Evolutionary conservation across 2,113 vertebrate genomes (phyloP).

Genomic region (Regulus satrapa): DNA sequence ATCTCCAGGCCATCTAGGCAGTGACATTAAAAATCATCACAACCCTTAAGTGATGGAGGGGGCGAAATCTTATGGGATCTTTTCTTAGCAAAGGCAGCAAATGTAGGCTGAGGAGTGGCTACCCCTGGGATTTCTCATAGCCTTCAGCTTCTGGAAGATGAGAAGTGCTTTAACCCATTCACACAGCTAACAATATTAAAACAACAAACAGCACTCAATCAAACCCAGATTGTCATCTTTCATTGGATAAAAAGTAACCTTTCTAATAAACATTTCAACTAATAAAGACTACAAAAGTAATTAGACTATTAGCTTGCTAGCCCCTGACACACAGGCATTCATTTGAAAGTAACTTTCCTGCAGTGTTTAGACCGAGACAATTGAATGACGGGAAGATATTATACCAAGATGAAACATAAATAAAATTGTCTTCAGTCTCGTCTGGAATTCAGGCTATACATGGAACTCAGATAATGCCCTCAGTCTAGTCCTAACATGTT

Average conservation of each 20-base stretch:
- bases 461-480: slow-evolving; percentile 46
- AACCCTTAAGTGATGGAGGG: slow-evolving; percentile 56
- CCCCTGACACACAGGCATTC: slow-evolving; percentile 14
- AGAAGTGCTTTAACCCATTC: slow-evolving; percentile 45
- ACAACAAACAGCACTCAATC: slow-evolving; percentile 61
- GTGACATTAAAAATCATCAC: slow-evolving; percentile 74
- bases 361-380: neutral
- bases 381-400: slow-evolving; percentile 16
- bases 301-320: neutral
- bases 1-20: slow-evolving; percentile 70
- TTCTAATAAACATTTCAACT: slow-evolving; percentile 39
- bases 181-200: slow-evolving; percentile 68
- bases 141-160: slow-evolving; percentile 21
- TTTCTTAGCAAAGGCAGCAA: slow-evolving; percentile 54
- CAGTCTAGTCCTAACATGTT: slow-evolving; percentile 43
- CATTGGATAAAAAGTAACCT: slow-evolving; percentile 51
- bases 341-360: slow-evolving; percentile 36
- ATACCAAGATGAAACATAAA: slow-evolving; percentile 20
- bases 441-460: slow-evolving; percentile 57
- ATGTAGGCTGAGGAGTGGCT: slow-evolving; percentile 31
- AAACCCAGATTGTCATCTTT: slow-evolving; percentile 52
- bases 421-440: slow-evolving; percentile 11
- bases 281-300: slow-evolving; percentile 41
- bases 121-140: slow-evolving; percentile 22
- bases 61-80: slow-evolving; percentile 50